phyloP scores from a whole-genome alignment of 2,797 vertebrate species.

The Xiphorhynchus erythropygius region DNA sequence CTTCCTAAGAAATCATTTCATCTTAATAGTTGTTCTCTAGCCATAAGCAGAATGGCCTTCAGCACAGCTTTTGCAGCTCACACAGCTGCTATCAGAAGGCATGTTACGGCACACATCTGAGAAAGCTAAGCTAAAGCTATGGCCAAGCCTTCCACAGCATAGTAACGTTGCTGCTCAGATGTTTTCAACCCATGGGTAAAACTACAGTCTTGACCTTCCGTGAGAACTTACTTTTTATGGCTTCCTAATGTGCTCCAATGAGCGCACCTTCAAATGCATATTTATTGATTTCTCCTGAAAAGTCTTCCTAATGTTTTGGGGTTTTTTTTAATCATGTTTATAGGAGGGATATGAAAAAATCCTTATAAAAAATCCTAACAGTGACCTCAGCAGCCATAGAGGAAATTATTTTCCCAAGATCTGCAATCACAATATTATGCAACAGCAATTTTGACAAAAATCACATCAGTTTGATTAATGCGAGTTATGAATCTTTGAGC shows the following conservation, averaged over 20 bases:
- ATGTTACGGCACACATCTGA: not conserved
- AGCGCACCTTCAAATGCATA: not conserved
- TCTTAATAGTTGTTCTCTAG: not conserved
- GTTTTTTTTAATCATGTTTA: not conserved
- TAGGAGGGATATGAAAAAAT: not conserved
- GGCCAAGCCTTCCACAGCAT: not conserved
- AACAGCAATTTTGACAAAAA: not conserved
- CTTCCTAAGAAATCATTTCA: not conserved
- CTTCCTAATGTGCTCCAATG: not conserved
- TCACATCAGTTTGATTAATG: not conserved
- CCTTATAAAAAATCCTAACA: not conserved
- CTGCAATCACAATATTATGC: not conserved
- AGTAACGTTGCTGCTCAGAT: not conserved
- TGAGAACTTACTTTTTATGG: not conserved
- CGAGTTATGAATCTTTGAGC: not conserved
- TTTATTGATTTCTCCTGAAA: not conserved
- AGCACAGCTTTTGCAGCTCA: not conserved
- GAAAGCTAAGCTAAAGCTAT: not conserved
- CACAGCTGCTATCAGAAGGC: not conserved
- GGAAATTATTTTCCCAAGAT: not conserved
- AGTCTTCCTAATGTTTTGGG: not conserved
- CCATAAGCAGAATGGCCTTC: not conserved
- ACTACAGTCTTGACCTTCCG: not conserved
- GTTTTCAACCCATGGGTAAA: not conserved
- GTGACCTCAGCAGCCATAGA: not conserved